A percentile compares a stretch with the other conserved stretches of the same genome.
Evolutionary conservation across 2,888 invertebrate species (phyloP).

Genomic region (Pinctada fucata): DNA sequence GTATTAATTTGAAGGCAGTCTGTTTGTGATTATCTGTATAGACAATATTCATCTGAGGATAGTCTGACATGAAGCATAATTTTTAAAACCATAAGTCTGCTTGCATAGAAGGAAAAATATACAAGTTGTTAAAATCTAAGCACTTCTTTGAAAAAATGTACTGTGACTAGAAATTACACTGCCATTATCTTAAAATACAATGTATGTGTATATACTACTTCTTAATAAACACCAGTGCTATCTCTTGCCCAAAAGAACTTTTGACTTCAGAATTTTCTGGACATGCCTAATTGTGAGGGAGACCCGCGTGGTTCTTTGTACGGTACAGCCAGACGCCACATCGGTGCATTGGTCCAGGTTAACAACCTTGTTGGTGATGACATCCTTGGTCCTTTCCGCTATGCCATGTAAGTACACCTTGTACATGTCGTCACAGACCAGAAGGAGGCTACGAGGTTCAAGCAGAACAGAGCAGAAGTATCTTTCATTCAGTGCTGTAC

Average conservation of each 20-base stretch:
- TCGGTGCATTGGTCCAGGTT: conserved; percentile 82
- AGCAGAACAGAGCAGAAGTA: conserved; percentile 85
- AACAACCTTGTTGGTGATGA: conserved; percentile 76
- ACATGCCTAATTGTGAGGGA: conserved; percentile 96
- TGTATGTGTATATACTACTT: too few relatives aligned
- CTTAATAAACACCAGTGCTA: conserved; percentile 21
- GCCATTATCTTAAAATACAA: too few relatives aligned
- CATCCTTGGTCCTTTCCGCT: conserved; percentile 84
- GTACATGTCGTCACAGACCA: conserved; percentile 91
- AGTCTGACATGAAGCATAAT: too few relatives aligned
- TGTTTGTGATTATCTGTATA: too few relatives aligned
- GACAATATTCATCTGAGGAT: too few relatives aligned
- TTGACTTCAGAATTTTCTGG: conserved; percentile 82
- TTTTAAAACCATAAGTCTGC: too few relatives aligned
- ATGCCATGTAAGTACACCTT: conserved; percentile 91
- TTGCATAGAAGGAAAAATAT: too few relatives aligned
- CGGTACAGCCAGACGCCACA: conserved; percentile 80
- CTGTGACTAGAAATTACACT: too few relatives aligned
- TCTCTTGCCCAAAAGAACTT: conserved; percentile 67
- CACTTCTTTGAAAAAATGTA: too few relatives aligned
- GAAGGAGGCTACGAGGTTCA: conserved; percentile 91
- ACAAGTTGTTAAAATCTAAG: too few relatives aligned
- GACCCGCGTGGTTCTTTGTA: conserved; percentile 85
- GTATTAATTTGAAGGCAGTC: too few relatives aligned
- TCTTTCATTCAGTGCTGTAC: conserved; percentile 70